These are phyloP conservation scores for Lasiommata megera DNA, from an alignment of 2,888 invertebrate genomes.

Conservation along the genomic window DNA sequence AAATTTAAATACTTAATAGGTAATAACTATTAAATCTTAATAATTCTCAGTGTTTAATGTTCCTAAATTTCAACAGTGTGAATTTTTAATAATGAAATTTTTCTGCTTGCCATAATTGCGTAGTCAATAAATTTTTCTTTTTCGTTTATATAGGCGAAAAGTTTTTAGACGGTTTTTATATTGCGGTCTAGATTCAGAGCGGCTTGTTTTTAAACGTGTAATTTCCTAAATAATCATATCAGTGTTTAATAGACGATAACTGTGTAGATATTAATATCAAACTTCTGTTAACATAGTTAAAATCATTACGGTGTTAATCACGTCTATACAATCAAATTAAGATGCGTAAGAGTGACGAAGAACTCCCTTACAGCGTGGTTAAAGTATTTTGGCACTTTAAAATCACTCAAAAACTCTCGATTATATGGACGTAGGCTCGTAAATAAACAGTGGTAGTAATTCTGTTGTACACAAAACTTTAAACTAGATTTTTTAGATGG, in stretches of 20 bases:
- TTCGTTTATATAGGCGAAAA: conserved; percentile 35
- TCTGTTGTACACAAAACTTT: background rate
- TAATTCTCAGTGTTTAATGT: conserved; percentile 79
- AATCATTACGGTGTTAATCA: background rate
- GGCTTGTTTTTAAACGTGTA: conserved; percentile 19
- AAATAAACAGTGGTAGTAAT: background rate
- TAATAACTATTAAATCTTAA: conserved; percentile 67
- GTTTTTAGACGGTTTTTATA: conserved; percentile 34
- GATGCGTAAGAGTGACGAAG: no score
- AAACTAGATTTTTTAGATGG: background rate
- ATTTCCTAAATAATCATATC: conserved; percentile 28
- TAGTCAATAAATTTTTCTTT: conserved; percentile 50
- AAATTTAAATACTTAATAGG: conserved; percentile 60
- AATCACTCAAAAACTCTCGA: background rate
- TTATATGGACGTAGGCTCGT: conserved; percentile 7
- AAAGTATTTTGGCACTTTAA: no score
- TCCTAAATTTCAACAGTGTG: conserved; percentile 77
- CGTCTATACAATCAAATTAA: background rate
- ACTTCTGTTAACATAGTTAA: conserved; percentile 25
- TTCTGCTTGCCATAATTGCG: conserved; percentile 71
- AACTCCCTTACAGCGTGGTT: no score
- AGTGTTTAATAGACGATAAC: conserved; percentile 25
- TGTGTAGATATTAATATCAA: conserved; percentile 22
- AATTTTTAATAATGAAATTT: conserved; percentile 60
- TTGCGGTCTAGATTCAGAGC: conserved; percentile 41